Percentiles rank a stretch among this genome's conserved stretches.
These are phyloP conservation scores for Zelostemma sp. DNA, from an alignment of 1,140 invertebrate species.

Conservation along the genomic window DNA sequence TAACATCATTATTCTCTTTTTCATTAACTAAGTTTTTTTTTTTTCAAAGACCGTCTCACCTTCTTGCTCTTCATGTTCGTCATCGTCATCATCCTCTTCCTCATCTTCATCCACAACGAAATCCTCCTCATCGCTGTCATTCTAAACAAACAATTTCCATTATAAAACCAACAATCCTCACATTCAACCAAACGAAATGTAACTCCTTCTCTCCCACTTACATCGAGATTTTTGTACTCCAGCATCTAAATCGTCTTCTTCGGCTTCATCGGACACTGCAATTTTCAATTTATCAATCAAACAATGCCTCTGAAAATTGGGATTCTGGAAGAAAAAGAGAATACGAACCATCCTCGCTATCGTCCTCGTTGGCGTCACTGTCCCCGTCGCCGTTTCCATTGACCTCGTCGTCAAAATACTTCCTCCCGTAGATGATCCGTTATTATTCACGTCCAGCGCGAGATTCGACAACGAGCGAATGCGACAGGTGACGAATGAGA, in stretches of 20 bases:
- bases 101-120: constrained; percentile 74
- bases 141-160: too few species aligned
- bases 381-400: constrained; percentile 80
- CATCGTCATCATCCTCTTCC: constrained; percentile 73
- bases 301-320: too few species aligned
- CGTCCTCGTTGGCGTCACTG: constrained; percentile 78
- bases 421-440: too few species aligned
- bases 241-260: too few species aligned
- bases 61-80: constrained; percentile 69
- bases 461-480: not conserved
- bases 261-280: too few species aligned
- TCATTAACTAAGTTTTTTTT: not conserved
- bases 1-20: not conserved
- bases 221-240: too few species aligned
- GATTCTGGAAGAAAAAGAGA: too few species aligned
- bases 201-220: too few species aligned
- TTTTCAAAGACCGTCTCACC: not conserved
- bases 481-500: not conserved
- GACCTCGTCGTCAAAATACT: constrained; percentile 74
- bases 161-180: too few species aligned
- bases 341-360: constrained; percentile 75
- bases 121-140: constrained; percentile 76
- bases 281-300: too few species aligned
- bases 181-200: constrained; percentile 6
- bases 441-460: not conserved